phyloP scores from a whole-genome alignment of 2,113 vertebrate species.

The Callospermophilus lateralis region DNA sequence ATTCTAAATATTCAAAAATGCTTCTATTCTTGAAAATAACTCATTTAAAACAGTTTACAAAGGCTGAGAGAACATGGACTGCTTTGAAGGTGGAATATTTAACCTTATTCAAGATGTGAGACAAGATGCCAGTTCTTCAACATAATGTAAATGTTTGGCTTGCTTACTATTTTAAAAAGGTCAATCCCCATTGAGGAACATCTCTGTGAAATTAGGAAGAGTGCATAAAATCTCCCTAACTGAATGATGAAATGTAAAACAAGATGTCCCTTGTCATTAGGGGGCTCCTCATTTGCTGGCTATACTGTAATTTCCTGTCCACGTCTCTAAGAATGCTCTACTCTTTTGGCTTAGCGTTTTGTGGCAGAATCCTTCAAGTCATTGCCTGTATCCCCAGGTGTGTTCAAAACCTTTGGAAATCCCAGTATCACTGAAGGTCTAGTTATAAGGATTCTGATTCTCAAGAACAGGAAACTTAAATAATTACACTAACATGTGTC shows the following conservation, averaged over 20 bases:
- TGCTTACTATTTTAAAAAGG: not conserved
- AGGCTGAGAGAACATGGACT: not conserved
- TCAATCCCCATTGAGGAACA: not conserved
- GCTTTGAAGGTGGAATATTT: not conserved
- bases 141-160: not conserved
- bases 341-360: not conserved
- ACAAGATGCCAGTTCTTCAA: not conserved
- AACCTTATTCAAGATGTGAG: not conserved
- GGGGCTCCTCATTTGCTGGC: not conserved
- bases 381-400: not conserved
- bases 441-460: not conserved
- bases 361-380: not conserved
- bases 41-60: not conserved
- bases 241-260: not conserved
- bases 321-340: not conserved
- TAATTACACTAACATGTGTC: not conserved
- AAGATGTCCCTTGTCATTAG: not conserved
- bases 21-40: not conserved
- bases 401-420: not conserved
- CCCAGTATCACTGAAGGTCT: not conserved
- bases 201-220: slow-evolving; percentile 5
- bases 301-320: not conserved
- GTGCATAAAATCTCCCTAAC: not conserved
- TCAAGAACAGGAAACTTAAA: not conserved
- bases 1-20: not conserved